These are phyloP conservation scores for Drosophila ezoana DNA, from an alignment of 2,888 invertebrate genomes.

Conservation along the genomic window DNA sequence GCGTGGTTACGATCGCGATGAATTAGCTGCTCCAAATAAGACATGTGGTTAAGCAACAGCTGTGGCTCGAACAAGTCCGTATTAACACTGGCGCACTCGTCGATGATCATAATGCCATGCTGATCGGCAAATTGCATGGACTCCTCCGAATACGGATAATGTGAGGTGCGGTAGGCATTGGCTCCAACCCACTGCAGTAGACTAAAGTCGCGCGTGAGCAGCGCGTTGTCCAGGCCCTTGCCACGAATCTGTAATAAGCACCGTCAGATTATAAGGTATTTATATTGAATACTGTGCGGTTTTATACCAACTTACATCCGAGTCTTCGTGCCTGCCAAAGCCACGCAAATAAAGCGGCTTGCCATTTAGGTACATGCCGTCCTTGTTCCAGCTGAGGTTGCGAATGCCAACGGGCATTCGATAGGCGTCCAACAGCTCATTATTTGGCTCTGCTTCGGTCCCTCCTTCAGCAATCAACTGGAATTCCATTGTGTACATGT, in stretches of 20 bases:
- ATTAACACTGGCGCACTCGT: conserved; percentile 97
- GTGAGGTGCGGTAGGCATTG: conserved; percentile 97
- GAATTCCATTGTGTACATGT: conserved; percentile 93
- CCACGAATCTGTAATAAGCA: conserved; percentile 90
- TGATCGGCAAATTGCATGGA: conserved; percentile 97
- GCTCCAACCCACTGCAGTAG: conserved; percentile 97
- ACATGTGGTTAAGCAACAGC: conserved; percentile 92
- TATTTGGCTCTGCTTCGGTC: conserved; percentile 16
- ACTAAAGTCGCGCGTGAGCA: conserved; percentile 96
- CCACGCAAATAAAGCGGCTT: conserved; percentile 95
- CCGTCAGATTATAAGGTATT: background rate
- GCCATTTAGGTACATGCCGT: conserved; percentile 91
- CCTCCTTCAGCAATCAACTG: conserved; percentile 14
- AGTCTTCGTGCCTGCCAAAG: conserved; percentile 98
- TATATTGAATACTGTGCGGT: background rate
- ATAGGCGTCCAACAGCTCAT: conserved; percentile 89
- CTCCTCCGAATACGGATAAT: conserved; percentile 99
- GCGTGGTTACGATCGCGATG: conserved; percentile 97
- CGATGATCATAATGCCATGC: conserved; percentile 96
- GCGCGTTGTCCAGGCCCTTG: conserved; percentile 95
- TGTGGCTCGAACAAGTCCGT: conserved; percentile 89
- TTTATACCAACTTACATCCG: conserved; percentile 87
- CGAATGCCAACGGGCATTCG: conserved; percentile 94
- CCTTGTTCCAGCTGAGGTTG: conserved; percentile 91
- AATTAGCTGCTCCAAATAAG: conserved; percentile 93